Conservation (phyloP, 2,888 invertebrate species). For the Tachina grossa region DNA sequence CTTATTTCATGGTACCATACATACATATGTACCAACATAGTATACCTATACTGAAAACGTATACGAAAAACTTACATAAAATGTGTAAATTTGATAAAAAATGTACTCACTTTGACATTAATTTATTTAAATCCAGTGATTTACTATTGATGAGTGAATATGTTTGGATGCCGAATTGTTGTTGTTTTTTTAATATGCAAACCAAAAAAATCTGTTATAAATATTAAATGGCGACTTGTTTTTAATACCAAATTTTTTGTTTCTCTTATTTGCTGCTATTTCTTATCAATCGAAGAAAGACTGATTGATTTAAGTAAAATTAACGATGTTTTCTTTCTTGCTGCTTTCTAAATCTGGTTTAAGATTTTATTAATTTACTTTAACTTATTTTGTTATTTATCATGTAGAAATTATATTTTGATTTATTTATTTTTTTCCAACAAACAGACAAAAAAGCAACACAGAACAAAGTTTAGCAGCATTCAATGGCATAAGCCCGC, state of each 20-base stretch:
- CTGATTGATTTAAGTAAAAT: slow-evolving; percentile 26
- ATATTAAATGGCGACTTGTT: slow-evolving; percentile 19
- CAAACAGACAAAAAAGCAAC: slow-evolving; percentile 41
- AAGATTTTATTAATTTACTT: slow-evolving; percentile 14
- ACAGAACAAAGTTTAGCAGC: slow-evolving; percentile 5
- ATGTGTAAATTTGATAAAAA: too few species aligned
- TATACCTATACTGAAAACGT: too few species aligned
- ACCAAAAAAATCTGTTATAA: slow-evolving; percentile 31
- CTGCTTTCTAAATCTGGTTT: slow-evolving; percentile 28
- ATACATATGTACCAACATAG: too few species aligned
- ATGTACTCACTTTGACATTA: slow-evolving; percentile 32
- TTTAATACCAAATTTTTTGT: slow-evolving; percentile 21
- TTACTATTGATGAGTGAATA: not conserved
- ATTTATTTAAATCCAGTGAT: slow-evolving; percentile 8
- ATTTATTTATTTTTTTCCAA: slow-evolving; percentile 54
- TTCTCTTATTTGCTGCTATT: slow-evolving; percentile 10
- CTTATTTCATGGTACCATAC: too few species aligned
- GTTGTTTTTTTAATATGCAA: not conserved
- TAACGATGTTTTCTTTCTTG: slow-evolving; percentile 16
- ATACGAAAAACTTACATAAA: too few species aligned
- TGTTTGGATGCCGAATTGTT: slow-evolving; percentile 1
- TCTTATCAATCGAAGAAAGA: slow-evolving; percentile 18
- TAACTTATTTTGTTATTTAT: slow-evolving; percentile 44
- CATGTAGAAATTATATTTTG: slow-evolving; percentile 74
- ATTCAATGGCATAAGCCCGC: slow-evolving; percentile 4